Evolutionary conservation across 2,797 vertebrate species (phyloP).

Genomic region (Leptoclinus maculatus): DNA sequence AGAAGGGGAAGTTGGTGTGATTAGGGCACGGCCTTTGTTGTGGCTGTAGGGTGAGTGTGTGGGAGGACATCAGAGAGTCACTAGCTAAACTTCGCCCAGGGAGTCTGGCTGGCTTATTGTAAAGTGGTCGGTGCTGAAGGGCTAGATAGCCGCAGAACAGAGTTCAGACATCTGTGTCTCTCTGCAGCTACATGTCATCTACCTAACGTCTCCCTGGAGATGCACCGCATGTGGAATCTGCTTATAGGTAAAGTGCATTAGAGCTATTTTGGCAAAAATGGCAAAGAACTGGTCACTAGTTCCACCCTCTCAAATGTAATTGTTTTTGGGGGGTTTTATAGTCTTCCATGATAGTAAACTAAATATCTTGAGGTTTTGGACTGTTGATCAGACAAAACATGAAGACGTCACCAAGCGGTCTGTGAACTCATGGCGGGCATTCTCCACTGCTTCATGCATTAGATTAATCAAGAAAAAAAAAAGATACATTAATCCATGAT

Average conservation of each 20-base stretch:
- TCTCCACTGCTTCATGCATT: no score
- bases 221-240: neutral
- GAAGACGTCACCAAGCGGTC: neutral
- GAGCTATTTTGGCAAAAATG: neutral
- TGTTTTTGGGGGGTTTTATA: neutral
- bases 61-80: constrained; percentile 70
- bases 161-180: constrained; percentile 35
- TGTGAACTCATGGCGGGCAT: neutral
- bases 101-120: constrained; percentile 38
- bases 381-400: neutral
- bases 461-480: no score
- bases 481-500: neutral
- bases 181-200: constrained; percentile 18
- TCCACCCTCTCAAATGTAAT: neutral
- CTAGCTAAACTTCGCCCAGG: constrained; percentile 16
- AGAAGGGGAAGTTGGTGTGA: constrained; percentile 65
- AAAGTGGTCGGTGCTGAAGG: constrained; percentile 44
- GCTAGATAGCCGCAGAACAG: constrained; percentile 20
- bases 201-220: constrained; percentile 8
- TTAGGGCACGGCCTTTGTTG: constrained; percentile 68
- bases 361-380: neutral
- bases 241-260: neutral
- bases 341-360: neutral
- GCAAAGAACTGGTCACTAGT: neutral
- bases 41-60: constrained; percentile 66